A percentile compares a stretch with the other conserved stretches of the same genome.
phyloP scores from a whole-genome alignment of 2,888 invertebrate genomes.

The Cheilosia vernalis region DNA sequence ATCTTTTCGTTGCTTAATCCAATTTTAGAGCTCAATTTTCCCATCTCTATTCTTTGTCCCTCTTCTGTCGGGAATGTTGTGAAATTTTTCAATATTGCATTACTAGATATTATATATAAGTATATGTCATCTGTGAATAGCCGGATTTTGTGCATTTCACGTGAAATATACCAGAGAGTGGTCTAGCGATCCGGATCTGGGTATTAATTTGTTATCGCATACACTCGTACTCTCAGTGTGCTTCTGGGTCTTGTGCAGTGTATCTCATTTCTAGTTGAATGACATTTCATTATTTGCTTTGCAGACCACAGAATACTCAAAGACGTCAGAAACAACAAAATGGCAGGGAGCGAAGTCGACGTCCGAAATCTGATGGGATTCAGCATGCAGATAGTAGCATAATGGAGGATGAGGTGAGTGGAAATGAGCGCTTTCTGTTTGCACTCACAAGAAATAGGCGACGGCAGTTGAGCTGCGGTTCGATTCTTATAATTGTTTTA shows the following conservation, averaged over 20 bases:
- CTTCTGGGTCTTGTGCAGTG: neutral
- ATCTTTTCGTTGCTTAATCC: slow-evolving; percentile 63
- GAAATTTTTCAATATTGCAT: slow-evolving; percentile 55
- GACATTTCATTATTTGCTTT: slow-evolving; percentile 36
- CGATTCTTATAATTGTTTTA: neutral
- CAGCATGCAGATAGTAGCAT: slow-evolving; percentile 83
- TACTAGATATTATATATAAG: slow-evolving; percentile 2
- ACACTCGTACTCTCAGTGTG: neutral
- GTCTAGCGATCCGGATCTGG: slow-evolving; percentile 11
- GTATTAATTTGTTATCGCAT: slow-evolving; percentile 45
- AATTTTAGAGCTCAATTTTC: slow-evolving; percentile 67
- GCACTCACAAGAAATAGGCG: slow-evolving; percentile 16
- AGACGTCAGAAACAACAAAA: slow-evolving; percentile 80
- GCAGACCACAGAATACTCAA: slow-evolving; percentile 79
- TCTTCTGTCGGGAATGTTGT: slow-evolving; percentile 21
- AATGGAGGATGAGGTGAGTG: slow-evolving; percentile 82
- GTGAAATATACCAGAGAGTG: neutral
- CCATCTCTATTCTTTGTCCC: slow-evolving; percentile 20
- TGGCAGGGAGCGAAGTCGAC: slow-evolving; percentile 81
- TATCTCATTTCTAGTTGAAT: slow-evolving; percentile 11
- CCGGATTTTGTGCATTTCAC: slow-evolving; percentile 17
- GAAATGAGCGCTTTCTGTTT: neutral
- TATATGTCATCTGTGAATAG: slow-evolving; percentile 28
- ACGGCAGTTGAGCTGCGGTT: neutral
- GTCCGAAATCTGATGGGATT: slow-evolving; percentile 82